Evolutionary conservation across 2,113 vertebrate species (phyloP).

Genomic region (Taxidea taxus): DNA sequence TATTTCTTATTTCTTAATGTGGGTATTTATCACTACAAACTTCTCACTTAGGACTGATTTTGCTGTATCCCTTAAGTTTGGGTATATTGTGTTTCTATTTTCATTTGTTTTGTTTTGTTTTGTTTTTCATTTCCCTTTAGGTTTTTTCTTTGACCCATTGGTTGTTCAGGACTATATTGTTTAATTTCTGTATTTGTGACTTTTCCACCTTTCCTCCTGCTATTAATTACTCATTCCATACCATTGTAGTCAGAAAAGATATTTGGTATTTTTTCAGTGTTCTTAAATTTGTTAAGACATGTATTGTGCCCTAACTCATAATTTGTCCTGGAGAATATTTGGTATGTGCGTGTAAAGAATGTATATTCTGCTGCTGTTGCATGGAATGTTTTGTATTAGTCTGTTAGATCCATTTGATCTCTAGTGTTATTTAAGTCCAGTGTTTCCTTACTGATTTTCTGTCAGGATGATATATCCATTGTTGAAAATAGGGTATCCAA

Average conservation of each 20-base stretch:
- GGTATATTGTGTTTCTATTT: neutral
- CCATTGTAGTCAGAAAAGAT: neutral
- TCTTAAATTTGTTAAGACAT: neutral
- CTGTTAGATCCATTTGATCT: neutral
- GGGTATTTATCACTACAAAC: neutral
- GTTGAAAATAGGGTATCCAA: neutral
- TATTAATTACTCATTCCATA: neutral
- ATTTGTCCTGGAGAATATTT: neutral
- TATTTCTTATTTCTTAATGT: neutral
- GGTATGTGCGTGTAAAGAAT: neutral
- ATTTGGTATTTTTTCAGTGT: neutral
- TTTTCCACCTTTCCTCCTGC: neutral
- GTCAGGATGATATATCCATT: neutral
- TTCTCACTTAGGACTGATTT: neutral
- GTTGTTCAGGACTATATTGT: neutral
- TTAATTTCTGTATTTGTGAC: neutral
- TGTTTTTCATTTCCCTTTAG: neutral
- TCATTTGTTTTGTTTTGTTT: neutral
- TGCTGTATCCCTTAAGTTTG: neutral
- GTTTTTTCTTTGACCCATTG: neutral
- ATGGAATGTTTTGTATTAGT: neutral
- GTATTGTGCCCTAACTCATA: neutral
- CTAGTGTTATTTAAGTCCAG: neutral
- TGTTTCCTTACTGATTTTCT: neutral
- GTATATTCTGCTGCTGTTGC: no score